Conservation (phyloP, 2,797 vertebrate genomes). For the Lutjanus campechanus region DNA sequence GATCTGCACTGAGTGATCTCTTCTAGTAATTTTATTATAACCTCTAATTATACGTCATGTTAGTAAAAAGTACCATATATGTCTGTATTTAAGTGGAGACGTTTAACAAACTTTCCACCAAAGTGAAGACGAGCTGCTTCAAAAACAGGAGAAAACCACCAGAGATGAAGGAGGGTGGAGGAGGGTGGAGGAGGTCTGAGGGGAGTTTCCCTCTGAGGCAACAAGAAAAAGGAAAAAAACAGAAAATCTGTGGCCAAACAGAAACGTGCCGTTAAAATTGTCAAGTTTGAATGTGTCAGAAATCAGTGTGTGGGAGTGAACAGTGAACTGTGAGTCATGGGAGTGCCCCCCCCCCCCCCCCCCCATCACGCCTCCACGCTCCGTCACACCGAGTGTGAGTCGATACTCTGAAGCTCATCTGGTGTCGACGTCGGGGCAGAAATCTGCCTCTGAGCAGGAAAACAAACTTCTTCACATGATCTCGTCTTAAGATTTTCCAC, state of each 20-base stretch:
- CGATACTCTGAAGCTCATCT: no score
- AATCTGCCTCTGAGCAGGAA: no score
- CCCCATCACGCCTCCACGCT: constrained; percentile 16
- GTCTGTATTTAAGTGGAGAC: not conserved
- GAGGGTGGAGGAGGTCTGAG: not conserved
- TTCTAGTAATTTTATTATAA: no score
- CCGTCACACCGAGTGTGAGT: not conserved
- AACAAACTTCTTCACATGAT: no score
- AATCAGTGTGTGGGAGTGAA: constrained; percentile 27
- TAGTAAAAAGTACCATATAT: not conserved
- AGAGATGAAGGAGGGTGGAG: not conserved
- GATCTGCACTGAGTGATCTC: no score
- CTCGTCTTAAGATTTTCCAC: no score
- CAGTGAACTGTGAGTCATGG: constrained; percentile 43
- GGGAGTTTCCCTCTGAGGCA: constrained; percentile 1
- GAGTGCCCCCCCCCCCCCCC: constrained; percentile 46
- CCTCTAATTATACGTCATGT: not conserved
- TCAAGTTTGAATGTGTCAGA: constrained; percentile 25
- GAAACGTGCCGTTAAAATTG: constrained; percentile 21
- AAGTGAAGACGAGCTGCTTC: not conserved
- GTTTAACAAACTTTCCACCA: no score
- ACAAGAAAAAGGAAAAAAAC: not conserved
- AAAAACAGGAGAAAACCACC: not conserved
- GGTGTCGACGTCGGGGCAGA: no score
- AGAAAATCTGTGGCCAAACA: not conserved